Evolutionary conservation across 2,888 invertebrate species (phyloP).

Genomic region (Zaprionus bogoriensis): DNA sequence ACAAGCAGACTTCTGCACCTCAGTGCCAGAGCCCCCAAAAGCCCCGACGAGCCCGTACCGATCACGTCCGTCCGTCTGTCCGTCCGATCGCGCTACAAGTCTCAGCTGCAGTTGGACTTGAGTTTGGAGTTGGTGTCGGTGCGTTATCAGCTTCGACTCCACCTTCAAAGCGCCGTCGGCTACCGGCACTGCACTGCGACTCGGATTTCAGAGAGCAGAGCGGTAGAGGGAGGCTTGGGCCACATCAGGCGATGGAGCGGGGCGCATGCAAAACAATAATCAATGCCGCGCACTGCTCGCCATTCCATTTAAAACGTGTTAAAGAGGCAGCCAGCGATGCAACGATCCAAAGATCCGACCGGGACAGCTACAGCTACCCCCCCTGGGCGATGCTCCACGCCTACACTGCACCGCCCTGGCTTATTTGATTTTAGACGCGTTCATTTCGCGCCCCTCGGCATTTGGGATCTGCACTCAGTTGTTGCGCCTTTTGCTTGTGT

Average conservation of each 20-base stretch:
- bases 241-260: not conserved
- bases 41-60: not conserved
- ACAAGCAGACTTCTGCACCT: conserved; percentile 70
- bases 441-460: conserved; percentile 63
- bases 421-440: conserved; percentile 75
- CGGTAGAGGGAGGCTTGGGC: not conserved
- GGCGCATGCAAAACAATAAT: conserved; percentile 75
- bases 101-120: conserved; percentile 31
- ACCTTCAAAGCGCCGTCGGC: conserved; percentile 72
- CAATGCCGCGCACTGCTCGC: conserved; percentile 54
- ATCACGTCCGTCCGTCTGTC: no score
- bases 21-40: not conserved
- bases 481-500: conserved; percentile 15
- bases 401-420: conserved; percentile 65
- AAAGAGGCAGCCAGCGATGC: conserved; percentile 57
- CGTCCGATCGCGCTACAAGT: no score
- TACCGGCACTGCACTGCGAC: conserved; percentile 32
- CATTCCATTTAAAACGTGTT: conserved; percentile 75
- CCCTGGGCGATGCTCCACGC: conserved; percentile 36
- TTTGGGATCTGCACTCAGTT: conserved; percentile 10
- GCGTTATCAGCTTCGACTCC: conserved; percentile 65
- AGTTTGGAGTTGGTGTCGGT: conserved; percentile 37
- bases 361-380: not conserved
- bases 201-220: conserved; percentile 22
- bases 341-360: conserved; percentile 43